Base-by-base conservation (phyloP, 2,113 vertebrate species). In the Protobothrops flavoviridis region DNA sequence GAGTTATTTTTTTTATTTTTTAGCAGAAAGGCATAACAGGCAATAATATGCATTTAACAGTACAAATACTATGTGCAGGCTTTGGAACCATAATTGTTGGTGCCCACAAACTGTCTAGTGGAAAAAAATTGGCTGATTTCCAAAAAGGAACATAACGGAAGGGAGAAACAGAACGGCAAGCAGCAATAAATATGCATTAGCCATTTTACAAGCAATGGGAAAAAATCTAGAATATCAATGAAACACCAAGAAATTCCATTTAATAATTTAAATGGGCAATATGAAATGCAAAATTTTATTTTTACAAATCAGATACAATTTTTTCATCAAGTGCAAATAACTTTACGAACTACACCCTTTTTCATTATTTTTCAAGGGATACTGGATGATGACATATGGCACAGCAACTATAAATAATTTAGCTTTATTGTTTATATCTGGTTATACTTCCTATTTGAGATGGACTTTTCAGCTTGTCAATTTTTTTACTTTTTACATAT, bases 241-340 rank as follows among this genome's bases (percentile, higher is more conserved):
- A 91, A 95, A 95, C 94, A 93, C 96, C 94, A 95, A 96, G 95
- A 96, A 94, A 94, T 97, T 98, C 96, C 95, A 97, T 97, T 98
- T 97, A 97, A 97, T 97, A 97, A 98, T 98, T 98, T 98, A 98
- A 99, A 98, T 99, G 98, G 98, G 99, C 98, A 99, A 98, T 99
- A 99, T 98, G 99, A 99, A 99, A 99, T 99, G 98, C 99, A 99
- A 98, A 99, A 98, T 98, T 99, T 98, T 99, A 95, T 97, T 98
- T 98, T 98, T 99, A 99, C 99, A 99, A 98, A 98, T 98, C 98
- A 99, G 98, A 98, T 98, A 99, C 98, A 98, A 97, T 98, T 98
- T 98, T 97, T 96, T 97, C 90, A 97, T 97, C 98, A 99, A 99
- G 99, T 99, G 99, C 99, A 99, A 99, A 99, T 99, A 99, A 99